phyloP scores from a whole-genome alignment of 2,113 vertebrate species.

The Tetrax tetrax region DNA sequence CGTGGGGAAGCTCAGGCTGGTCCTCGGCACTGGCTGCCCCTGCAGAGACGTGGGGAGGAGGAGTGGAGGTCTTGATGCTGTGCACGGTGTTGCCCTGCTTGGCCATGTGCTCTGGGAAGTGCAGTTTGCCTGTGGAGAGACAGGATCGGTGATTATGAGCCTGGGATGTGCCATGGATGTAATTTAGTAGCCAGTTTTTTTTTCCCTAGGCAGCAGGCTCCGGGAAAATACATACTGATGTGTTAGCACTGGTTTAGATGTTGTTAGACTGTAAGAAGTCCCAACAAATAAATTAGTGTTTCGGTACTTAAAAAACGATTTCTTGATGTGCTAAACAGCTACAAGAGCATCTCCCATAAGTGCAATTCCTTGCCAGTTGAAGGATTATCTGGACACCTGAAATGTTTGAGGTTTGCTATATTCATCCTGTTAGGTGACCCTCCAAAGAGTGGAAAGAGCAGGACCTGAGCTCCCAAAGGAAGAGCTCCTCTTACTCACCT shows the following conservation, averaged over 20 bases:
- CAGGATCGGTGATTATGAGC: neutral
- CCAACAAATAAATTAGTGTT: neutral
- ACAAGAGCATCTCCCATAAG: neutral
- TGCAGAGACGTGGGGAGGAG: neutral
- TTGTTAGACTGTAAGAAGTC: neutral
- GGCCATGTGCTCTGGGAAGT: fast-evolving
- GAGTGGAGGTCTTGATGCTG: neutral
- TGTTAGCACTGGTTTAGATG: neutral
- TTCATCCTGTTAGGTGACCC: neutral
- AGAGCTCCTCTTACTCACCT: neutral
- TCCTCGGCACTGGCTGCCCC: fast-evolving
- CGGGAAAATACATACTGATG: neutral
- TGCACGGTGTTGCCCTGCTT: fast-evolving
- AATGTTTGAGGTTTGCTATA: neutral
- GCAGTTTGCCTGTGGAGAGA: neutral
- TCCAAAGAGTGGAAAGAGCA: neutral
- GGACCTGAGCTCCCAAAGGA: neutral
- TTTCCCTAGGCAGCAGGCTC: neutral
- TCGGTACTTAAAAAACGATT: neutral
- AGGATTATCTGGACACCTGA: conserved; percentile 31
- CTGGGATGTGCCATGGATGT: neutral
- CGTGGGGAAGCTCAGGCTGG: neutral
- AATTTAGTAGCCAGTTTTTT: neutral
- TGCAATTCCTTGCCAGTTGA: neutral
- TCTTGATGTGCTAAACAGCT: fast-evolving